These are phyloP conservation scores for Nothoprocta pentlandii DNA, from an alignment of 2,113 vertebrate genomes.

Conservation along the genomic window DNA sequence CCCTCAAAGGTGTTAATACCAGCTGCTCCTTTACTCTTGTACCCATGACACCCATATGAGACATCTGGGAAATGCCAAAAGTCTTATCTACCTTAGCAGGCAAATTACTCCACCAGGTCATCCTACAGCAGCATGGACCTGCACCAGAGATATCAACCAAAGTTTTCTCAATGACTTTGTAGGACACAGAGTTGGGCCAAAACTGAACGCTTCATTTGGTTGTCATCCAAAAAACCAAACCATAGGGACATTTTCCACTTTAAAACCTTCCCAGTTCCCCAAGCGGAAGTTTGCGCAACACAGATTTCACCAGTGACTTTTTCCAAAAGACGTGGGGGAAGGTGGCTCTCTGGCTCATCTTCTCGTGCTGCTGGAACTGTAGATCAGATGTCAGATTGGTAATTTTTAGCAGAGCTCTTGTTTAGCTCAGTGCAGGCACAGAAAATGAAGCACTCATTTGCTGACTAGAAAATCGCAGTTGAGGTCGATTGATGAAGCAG, in stretches of 20 bases:
- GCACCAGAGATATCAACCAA: not conserved
- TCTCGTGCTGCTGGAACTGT: slow-evolving; percentile 60
- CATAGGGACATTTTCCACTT: not conserved
- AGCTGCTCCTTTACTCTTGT: not conserved
- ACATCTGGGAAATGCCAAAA: not conserved
- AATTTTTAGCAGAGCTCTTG: slow-evolving; percentile 71
- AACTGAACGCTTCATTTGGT: not conserved
- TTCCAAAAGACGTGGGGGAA: slow-evolving; percentile 34
- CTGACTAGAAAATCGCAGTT: slow-evolving; percentile 82
- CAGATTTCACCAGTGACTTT: slow-evolving; percentile 47
- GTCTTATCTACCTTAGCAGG: not conserved
- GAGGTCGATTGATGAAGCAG: slow-evolving; percentile 84
- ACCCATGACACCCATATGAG: not conserved
- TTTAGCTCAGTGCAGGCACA: slow-evolving; percentile 67
- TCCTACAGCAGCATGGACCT: rapidly evolving
- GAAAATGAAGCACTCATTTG: slow-evolving; percentile 80
- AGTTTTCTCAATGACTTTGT: not conserved
- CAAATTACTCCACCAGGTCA: not conserved
- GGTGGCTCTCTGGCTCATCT: slow-evolving; percentile 49
- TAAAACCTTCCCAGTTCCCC: not conserved
- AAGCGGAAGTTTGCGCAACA: slow-evolving; percentile 42
- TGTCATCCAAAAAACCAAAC: not conserved
- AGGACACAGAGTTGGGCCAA: not conserved
- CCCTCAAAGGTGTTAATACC: not conserved
- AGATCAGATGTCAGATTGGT: slow-evolving; percentile 75